These are phyloP conservation scores for Physella acuta DNA, from an alignment of 1,140 invertebrate genomes.

Conservation along the genomic window DNA sequence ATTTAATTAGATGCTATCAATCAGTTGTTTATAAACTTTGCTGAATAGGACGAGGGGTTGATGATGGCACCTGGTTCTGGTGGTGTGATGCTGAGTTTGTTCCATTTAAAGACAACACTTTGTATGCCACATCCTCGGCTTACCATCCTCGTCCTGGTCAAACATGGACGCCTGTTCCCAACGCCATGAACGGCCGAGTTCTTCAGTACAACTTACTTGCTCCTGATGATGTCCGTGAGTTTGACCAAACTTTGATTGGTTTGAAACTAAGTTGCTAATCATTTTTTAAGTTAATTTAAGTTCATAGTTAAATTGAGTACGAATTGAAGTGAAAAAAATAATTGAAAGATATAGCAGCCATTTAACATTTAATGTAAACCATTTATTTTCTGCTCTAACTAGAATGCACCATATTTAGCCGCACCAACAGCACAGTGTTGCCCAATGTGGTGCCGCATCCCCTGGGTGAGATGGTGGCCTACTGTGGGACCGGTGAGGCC, in stretches of 20 bases:
- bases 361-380: neutral
- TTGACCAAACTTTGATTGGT: neutral
- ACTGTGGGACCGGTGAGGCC: conserved; percentile 28
- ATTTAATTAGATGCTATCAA: too few species aligned
- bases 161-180: conserved; percentile 4
- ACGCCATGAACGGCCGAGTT: conserved; percentile 22
- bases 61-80: conserved; percentile 68
- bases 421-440: conserved; percentile 23
- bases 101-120: conserved; percentile 64
- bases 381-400: conserved; percentile 14
- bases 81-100: conserved; percentile 76
- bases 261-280: too few species aligned
- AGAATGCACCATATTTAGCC: conserved; percentile 26
- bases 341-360: too few species aligned
- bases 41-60: too few species aligned
- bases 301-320: too few species aligned
- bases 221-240: conserved; percentile 9
- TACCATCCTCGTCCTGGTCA: conserved; percentile 14
- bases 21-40: too few species aligned
- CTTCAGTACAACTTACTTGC: conserved; percentile 7
- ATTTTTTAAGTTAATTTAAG: too few species aligned
- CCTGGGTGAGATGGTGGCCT: conserved; percentile 30
- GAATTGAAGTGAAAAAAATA: too few species aligned
- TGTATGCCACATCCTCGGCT: conserved; percentile 25
- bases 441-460: conserved; percentile 36